Evolutionary conservation across 2,113 vertebrate genomes (phyloP), one percentile per base, ranked within the genome.

Genomic region (Colaptes auratus): DNA sequence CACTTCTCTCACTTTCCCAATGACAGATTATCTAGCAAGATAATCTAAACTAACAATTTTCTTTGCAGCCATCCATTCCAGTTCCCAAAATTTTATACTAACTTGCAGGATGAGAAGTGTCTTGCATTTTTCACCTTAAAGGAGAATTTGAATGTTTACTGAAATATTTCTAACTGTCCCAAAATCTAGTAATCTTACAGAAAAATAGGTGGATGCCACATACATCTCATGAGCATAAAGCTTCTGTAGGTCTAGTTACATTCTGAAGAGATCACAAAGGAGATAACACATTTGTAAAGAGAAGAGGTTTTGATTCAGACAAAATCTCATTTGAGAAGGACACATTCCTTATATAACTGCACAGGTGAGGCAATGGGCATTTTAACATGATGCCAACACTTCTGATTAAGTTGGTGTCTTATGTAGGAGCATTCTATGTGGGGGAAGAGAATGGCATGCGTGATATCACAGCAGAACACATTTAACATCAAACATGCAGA

Each of bases 311-410:
- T 76, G n/a, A 50, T 61, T 67, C n/a, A 82, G 24, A 7, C 9
- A 71, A 64, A 78, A 64, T 25, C 31, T 82, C 25, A 65, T 30
- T 60, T 60, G 18, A 23, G 2, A 48, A 46, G 24, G 31, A 20
- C 28, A 42, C 3, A 63, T 52, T 71, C 33, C 65, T 28, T 44
- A 76, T 5, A 28, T 21, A 93, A 72, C 7, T 55, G 18, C 30
- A 69, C 3, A 21, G 42, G 12, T 28, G 9, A 52, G 30, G 20
- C 15, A 75, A 65, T 0, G 0, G 67, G 36, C 30, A 9, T 46
- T 90, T 81, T 72, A 78, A 44, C 53, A 65, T 5, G 20, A 63
- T 10, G 86, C 4, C 7, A 18, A 64, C 12, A 56, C 8, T 55
- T 94, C 75, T 60, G 11, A 55, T 42, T 35, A 84, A 84, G 59